phyloP scores from a whole-genome alignment of 2,888 invertebrate genomes.

The Lasiommata megera region DNA sequence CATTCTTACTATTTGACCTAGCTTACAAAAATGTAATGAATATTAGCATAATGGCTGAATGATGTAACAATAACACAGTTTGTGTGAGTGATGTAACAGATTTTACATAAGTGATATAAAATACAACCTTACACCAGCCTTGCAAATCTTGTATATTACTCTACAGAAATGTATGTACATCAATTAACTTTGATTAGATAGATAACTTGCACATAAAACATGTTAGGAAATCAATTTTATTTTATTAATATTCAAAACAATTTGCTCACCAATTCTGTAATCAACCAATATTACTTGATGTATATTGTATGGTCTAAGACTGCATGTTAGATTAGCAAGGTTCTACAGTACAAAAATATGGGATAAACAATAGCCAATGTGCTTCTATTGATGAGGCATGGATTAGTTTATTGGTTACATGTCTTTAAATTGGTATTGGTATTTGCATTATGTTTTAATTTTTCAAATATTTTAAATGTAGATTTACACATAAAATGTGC shows the following conservation, averaged over 20 bases:
- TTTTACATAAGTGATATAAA: background rate
- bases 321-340: constrained; percentile 39
- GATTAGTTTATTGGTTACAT: constrained; percentile 35
- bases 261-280: constrained; percentile 15
- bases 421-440: constrained; percentile 30
- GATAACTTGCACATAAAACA: too few species aligned
- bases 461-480: constrained; percentile 46
- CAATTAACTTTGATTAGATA: too few species aligned
- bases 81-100: background rate
- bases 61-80: background rate
- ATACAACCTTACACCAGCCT: background rate
- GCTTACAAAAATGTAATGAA: background rate
- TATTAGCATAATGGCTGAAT: background rate
- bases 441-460: constrained; percentile 22
- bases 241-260: constrained; percentile 7
- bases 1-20: background rate
- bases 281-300: constrained; percentile 16
- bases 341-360: constrained; percentile 49
- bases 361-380: constrained; percentile 55
- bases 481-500: constrained; percentile 68
- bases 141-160: background rate
- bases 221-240: background rate
- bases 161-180: background rate
- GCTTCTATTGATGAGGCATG: constrained; percentile 72
- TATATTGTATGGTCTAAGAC: constrained; percentile 18